phyloP scores from a whole-genome alignment of 2,113 vertebrate genomes.

The Todiramphus chloris region DNA sequence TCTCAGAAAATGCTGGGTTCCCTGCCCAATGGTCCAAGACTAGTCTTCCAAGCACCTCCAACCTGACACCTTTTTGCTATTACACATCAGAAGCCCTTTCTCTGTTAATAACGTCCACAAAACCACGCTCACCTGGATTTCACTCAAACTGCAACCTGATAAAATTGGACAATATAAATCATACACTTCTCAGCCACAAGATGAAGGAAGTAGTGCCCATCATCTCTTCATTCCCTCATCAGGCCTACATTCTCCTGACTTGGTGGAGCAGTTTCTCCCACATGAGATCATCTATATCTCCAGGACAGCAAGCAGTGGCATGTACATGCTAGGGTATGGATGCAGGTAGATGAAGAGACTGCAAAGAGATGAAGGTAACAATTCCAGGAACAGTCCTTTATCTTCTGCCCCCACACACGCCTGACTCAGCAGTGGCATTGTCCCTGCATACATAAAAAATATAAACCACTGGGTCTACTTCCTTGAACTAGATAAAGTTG shows the following conservation, averaged over 20 bases:
- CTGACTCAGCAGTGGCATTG: background rate
- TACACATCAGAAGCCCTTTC: background rate
- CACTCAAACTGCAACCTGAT: background rate
- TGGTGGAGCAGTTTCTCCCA: background rate
- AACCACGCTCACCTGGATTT: background rate
- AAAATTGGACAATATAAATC: background rate
- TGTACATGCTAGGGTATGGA: background rate
- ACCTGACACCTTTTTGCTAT: background rate
- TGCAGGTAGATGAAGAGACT: background rate
- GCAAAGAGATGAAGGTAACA: background rate
- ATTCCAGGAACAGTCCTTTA: background rate
- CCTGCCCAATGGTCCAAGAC: background rate
- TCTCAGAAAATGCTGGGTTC: background rate
- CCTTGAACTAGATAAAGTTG: background rate
- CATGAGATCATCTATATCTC: background rate
- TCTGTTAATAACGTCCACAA: background rate
- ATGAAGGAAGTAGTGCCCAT: background rate
- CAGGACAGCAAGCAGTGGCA: background rate
- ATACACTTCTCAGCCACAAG: background rate
- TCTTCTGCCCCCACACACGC: background rate
- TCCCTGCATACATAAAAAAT: background rate
- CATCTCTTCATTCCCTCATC: background rate
- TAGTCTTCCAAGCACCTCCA: constrained; percentile 54
- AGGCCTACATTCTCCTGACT: background rate
- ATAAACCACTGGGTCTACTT: background rate